Conservation (phyloP, 2,888 invertebrate species). For the Microctonus hyperodae region DNA sequence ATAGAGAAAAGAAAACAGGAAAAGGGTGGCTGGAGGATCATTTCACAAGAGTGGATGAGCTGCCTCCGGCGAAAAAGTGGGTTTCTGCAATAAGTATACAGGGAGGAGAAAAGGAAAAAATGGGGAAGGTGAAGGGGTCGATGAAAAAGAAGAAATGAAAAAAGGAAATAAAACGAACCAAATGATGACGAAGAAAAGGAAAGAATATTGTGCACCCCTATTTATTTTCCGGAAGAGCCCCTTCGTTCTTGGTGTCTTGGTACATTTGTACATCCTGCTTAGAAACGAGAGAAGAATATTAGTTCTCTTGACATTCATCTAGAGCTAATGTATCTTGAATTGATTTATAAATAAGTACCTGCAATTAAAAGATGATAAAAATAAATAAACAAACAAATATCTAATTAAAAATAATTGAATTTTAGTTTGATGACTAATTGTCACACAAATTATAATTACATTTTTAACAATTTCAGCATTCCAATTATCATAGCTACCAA, state of each 20-base stretch:
- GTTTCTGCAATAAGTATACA: constrained; percentile 38
- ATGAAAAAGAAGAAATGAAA: constrained; percentile 33
- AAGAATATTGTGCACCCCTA: constrained; percentile 22
- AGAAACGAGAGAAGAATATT: constrained; percentile 4
- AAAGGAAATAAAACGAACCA: constrained; percentile 10
- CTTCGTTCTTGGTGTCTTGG: constrained; percentile 16
- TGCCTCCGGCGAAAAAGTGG: constrained; percentile 38
- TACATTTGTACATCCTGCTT: constrained; percentile 15
- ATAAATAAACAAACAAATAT: not conserved
- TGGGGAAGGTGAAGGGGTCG: constrained; percentile 8
- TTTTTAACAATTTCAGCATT: constrained; percentile 4
- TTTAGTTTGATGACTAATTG: not conserved
- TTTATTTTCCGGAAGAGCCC: constrained; percentile 31
- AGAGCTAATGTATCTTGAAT: not conserved
- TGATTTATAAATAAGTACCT: not conserved
- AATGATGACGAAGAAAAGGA: constrained; percentile 4
- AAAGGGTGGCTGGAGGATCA: constrained; percentile 39
- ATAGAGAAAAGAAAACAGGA: constrained; percentile 21
- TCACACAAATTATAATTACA: not conserved
- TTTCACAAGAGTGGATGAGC: constrained; percentile 53
- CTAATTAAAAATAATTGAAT: no score
- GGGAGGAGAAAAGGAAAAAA: constrained; percentile 25
- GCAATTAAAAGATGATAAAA: not conserved
- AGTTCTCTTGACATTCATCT: not conserved
- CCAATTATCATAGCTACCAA: constrained; percentile 6